phyloP scores from a whole-genome alignment of 1,140 invertebrate genomes.

The Cydia splendana region DNA sequence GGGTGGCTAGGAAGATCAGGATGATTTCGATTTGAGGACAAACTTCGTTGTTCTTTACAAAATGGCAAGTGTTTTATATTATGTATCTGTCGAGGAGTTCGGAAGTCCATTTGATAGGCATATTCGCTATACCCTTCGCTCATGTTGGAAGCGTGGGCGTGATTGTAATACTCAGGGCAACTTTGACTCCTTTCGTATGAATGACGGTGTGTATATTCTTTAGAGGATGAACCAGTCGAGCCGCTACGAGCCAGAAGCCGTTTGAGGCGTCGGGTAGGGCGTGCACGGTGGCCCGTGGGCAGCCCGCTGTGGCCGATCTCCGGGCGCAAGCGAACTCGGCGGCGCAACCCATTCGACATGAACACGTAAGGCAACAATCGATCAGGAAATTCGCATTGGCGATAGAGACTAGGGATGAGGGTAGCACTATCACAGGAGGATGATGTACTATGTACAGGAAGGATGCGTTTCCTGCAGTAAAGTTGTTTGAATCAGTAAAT shows the following conservation, averaged over 20 bases:
- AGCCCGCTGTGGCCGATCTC: slow-evolving; percentile 30
- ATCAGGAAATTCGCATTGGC: slow-evolving; percentile 33
- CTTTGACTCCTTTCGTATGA: slow-evolving; percentile 53
- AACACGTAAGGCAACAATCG: slow-evolving; percentile 44
- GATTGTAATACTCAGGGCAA: slow-evolving; percentile 51
- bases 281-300: slow-evolving; percentile 38
- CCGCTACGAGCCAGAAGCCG: slow-evolving; percentile 52
- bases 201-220: slow-evolving; percentile 42
- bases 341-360: slow-evolving; percentile 40
- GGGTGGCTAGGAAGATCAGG: not conserved
- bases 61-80: not conserved
- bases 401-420: slow-evolving; percentile 35
- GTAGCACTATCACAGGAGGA: slow-evolving; percentile 56
- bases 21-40: not conserved
- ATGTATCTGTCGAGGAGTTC: slow-evolving; percentile 31
- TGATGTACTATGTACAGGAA: slow-evolving; percentile 49
- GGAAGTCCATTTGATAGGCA: slow-evolving; percentile 46
- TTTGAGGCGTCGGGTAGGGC: slow-evolving; percentile 46
- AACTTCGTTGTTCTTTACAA: not conserved
- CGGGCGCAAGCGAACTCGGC: slow-evolving; percentile 37
- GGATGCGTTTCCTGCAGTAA: slow-evolving; percentile 52
- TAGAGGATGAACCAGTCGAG: slow-evolving; percentile 48
- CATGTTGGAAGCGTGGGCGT: slow-evolving; percentile 55
- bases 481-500: slow-evolving; percentile 40
- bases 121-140: slow-evolving; percentile 53